Conservation (phyloP, 1,140 invertebrate species). For the Rhizoglyphus robini region DNA sequence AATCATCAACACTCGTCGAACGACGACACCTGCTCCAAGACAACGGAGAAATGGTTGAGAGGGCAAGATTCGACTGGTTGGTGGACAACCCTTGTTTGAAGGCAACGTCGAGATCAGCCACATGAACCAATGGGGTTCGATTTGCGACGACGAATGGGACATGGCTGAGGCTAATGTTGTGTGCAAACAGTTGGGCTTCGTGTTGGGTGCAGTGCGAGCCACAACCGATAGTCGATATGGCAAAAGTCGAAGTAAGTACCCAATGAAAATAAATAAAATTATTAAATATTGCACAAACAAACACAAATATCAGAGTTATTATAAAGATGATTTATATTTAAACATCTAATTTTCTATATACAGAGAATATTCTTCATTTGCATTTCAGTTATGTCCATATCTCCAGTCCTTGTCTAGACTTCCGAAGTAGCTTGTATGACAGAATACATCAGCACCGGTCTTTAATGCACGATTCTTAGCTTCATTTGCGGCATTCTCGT, state of each 20-base stretch:
- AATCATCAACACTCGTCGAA: no score
- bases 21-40: neutral
- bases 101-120: constrained; percentile 80
- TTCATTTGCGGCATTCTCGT: constrained; percentile 39
- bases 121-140: constrained; percentile 64
- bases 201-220: constrained; percentile 34
- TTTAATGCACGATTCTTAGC: constrained; percentile 19
- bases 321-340: no score
- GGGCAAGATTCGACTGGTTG: constrained; percentile 29
- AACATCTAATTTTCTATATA: no score
- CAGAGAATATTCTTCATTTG: no score
- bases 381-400: constrained; percentile 9
- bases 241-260: constrained; percentile 51
- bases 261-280: neutral
- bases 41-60: constrained; percentile 18
- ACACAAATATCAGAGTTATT: no score
- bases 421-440: constrained; percentile 8
- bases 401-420: neutral
- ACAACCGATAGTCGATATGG: constrained; percentile 63
- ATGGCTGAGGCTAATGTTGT: constrained; percentile 60
- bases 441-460: constrained; percentile 22
- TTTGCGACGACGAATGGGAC: constrained; percentile 89
- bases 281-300: neutral
- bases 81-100: constrained; percentile 32
- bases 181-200: constrained; percentile 60